phyloP scores from a whole-genome alignment of 2,797 vertebrate genomes.

The Hypotaenidia philippensis region DNA sequence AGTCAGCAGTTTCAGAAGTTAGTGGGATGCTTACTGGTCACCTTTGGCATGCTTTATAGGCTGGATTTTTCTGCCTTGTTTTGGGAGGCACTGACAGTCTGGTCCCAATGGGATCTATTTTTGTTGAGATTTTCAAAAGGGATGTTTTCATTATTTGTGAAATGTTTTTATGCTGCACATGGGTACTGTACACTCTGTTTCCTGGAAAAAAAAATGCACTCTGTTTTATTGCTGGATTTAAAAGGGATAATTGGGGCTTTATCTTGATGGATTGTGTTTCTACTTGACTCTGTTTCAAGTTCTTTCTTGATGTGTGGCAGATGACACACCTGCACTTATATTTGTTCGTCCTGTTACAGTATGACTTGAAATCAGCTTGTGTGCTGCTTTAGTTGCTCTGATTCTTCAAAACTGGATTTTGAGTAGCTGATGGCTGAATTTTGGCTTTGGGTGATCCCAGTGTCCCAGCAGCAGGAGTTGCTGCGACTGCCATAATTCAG shows the following conservation, averaged over 20 bases:
- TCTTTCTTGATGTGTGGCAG: constrained; percentile 19
- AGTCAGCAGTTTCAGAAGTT: constrained; percentile 47
- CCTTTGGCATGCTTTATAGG: constrained; percentile 60
- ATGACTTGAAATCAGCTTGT: constrained; percentile 43
- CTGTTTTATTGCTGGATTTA: constrained; percentile 72
- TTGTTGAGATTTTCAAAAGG: constrained; percentile 71
- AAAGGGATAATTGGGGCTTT: constrained; percentile 65
- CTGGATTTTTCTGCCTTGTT: constrained; percentile 66
- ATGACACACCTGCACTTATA: constrained; percentile 18
- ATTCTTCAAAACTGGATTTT: constrained; percentile 50
- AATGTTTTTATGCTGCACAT: constrained; percentile 71
- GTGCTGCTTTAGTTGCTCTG: neutral
- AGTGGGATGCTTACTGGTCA: constrained; percentile 37
- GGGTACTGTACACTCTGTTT: constrained; percentile 68
- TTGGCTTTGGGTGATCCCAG: neutral
- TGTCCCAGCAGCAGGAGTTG: neutral
- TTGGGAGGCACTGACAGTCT: constrained; percentile 64
- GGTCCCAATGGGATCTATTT: constrained; percentile 71
- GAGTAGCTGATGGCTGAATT: neutral
- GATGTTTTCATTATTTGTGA: constrained; percentile 72
- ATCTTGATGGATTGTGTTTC: constrained; percentile 35
- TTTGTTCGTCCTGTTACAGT: constrained; percentile 34
- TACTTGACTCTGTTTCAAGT: constrained; percentile 32
- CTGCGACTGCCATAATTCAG: neutral
- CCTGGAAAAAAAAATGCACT: constrained; percentile 66